Percentiles rank a stretch among this genome's conserved stretches.
Evolutionary conservation across 2,113 vertebrate genomes (phyloP).

Genomic region (Peucedramus taeniatus): DNA sequence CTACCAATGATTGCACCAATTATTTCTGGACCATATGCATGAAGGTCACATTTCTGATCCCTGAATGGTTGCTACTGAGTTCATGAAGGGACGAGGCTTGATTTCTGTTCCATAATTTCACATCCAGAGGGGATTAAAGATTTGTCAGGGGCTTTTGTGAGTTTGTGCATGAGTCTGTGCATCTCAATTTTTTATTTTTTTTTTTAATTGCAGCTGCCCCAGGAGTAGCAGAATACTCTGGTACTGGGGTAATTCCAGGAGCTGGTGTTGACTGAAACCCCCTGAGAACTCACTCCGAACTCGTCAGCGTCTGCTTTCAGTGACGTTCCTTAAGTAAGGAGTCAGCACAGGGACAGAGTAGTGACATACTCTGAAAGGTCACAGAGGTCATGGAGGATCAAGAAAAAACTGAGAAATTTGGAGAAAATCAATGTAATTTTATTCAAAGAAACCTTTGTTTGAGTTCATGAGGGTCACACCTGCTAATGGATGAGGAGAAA

Average conservation of each 20-base stretch:
- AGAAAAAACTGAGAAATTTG: neutral
- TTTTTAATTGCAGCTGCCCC: neutral
- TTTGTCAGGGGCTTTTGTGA: neutral
- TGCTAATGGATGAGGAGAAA: neutral
- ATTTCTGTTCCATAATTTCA: neutral
- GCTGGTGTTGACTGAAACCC: neutral
- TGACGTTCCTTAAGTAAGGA: neutral
- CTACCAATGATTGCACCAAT: neutral
- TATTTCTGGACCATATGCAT: neutral
- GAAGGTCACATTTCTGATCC: neutral
- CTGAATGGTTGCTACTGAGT: neutral
- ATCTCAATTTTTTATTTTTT: neutral
- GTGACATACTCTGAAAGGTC: neutral
- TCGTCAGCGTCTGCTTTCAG: no score
- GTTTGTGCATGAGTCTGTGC: neutral
- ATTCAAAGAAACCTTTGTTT: neutral
- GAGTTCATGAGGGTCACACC: neutral
- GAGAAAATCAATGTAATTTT: neutral
- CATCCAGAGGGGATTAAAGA: neutral
- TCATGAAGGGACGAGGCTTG: neutral
- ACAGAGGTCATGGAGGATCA: neutral
- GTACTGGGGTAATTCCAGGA: neutral
- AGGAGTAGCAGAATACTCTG: accelerated
- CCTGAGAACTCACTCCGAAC: no score
- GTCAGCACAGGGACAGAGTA: neutral